Conservation (phyloP, 2,888 invertebrate species). For the Lypha dubia region DNA sequence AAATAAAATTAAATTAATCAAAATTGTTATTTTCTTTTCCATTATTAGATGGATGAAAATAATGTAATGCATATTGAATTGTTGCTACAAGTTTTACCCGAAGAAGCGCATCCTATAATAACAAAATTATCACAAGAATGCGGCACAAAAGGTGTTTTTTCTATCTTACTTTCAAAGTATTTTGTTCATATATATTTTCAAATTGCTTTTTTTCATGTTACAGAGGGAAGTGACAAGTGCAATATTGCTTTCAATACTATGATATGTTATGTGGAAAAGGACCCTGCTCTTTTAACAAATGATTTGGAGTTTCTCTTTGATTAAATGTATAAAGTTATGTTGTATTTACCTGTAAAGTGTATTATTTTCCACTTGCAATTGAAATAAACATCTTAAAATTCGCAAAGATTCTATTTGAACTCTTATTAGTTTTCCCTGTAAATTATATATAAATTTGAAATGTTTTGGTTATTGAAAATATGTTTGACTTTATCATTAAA, state of each 20-base stretch:
- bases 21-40: neutral
- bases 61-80: slow-evolving; percentile 79
- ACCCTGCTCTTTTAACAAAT: slow-evolving; percentile 74
- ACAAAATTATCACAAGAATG: slow-evolving; percentile 75
- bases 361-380: slow-evolving; percentile 78
- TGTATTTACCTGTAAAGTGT: slow-evolving; percentile 79
- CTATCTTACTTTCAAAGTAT: slow-evolving; percentile 21
- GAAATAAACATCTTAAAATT: slow-evolving; percentile 79
- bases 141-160: slow-evolving; percentile 77
- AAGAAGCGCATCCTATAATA: slow-evolving; percentile 76
- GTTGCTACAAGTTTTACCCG: slow-evolving; percentile 79
- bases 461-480: neutral
- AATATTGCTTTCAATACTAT: slow-evolving; percentile 80
- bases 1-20: neutral
- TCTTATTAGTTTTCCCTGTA: slow-evolving; percentile 80
- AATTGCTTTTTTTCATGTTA: slow-evolving; percentile 29
- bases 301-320: slow-evolving; percentile 69
- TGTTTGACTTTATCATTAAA: too few relatives aligned
- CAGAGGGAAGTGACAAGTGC: slow-evolving; percentile 81
- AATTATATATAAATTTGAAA: slow-evolving; percentile 39
- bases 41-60: slow-evolving; percentile 78
- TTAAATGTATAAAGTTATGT: slow-evolving; percentile 35
- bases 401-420: slow-evolving; percentile 86
- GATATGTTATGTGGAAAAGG: slow-evolving; percentile 79
- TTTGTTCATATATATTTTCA: neutral